phyloP scores from a whole-genome alignment of 1,140 invertebrate genomes.

The Drosophila arawakana region DNA sequence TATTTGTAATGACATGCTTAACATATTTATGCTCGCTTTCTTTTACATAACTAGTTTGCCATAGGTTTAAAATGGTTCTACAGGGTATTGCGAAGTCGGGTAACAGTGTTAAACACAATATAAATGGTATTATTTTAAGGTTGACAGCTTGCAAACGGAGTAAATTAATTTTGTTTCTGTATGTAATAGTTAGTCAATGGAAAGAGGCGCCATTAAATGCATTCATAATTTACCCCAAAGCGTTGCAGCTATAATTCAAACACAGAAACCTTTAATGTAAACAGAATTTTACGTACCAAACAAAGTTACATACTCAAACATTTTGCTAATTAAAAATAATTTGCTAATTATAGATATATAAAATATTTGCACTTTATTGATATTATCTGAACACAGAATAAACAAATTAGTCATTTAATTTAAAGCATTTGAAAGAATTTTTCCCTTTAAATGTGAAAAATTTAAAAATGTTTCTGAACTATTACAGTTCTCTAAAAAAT shows the following conservation, averaged over 20 bases:
- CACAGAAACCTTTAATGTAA: not conserved
- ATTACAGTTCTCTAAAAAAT: no score
- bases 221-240: slow-evolving; percentile 30
- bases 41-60: no score
- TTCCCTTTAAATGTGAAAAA: no score
- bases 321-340: not conserved
- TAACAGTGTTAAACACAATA: not conserved
- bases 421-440: no score
- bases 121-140: not conserved
- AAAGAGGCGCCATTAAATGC: slow-evolving; percentile 36
- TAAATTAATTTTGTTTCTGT: slow-evolving; percentile 41
- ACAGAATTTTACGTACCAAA: no score
- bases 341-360: not conserved
- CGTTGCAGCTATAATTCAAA: not conserved
- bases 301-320: not conserved
- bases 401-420: no score
- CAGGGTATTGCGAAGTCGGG: not conserved
- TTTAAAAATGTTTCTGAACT: no score
- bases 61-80: not conserved
- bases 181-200: slow-evolving; percentile 38
- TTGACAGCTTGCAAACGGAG: slow-evolving; percentile 14
- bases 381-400: not conserved
- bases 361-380: not conserved
- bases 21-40: no score
- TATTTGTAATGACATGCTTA: no score